Evolutionary conservation across 2,888 invertebrate species (phyloP).

Genomic region (Campoplex nolae): DNA sequence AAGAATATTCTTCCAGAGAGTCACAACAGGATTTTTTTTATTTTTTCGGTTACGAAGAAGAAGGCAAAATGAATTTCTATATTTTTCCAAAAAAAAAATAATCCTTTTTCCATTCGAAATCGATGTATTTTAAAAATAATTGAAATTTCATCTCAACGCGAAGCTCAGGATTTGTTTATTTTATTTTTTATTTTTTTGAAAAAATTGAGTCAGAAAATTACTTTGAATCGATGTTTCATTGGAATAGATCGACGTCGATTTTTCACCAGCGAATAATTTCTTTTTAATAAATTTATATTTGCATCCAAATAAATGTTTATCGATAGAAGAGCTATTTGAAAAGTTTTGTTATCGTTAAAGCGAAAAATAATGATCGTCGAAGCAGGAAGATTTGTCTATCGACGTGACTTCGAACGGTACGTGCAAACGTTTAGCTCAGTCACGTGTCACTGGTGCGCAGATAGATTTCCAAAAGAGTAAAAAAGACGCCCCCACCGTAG

Average conservation of each 20-base stretch:
- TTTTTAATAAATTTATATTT: not conserved
- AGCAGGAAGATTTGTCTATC: constrained; percentile 1
- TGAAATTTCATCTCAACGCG: too few relatives aligned
- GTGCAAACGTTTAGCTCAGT: constrained; percentile 5
- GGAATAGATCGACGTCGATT: too few relatives aligned
- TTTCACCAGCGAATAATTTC: too few relatives aligned
- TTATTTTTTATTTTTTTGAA: too few relatives aligned
- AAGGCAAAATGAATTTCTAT: not conserved
- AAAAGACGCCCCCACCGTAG: not conserved
- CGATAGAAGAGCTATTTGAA: not conserved
- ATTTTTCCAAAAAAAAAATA: not conserved
- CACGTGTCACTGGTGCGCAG: constrained; percentile 3
- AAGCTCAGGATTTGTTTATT: too few relatives aligned
- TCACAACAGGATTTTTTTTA: not conserved
- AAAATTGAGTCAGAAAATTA: too few relatives aligned
- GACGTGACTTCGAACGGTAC: not conserved
- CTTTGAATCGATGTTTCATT: too few relatives aligned
- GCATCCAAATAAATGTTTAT: not conserved
- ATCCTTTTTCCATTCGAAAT: too few relatives aligned
- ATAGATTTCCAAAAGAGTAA: constrained; percentile 34
- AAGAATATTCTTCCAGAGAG: not conserved
- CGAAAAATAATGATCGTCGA: not conserved
- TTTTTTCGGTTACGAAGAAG: not conserved
- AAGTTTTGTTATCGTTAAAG: not conserved
- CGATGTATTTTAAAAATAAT: too few relatives aligned